Evolutionary conservation across 2,888 invertebrate species (phyloP), one percentile per base, ranked within the genome.

Genomic region (Mechanitis mazaeus): DNA sequence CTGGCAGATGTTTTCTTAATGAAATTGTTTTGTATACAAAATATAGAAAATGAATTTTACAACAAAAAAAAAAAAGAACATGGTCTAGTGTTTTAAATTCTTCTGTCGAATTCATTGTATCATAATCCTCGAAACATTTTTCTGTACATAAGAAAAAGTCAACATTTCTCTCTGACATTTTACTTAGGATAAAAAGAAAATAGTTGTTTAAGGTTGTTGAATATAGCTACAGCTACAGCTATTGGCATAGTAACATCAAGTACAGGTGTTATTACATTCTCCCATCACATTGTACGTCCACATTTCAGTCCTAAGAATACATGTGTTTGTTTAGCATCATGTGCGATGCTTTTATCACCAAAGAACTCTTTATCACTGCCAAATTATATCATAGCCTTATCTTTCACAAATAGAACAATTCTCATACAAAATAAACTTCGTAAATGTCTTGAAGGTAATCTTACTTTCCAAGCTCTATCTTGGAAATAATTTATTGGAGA

Each of bases 301-400:
- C 64, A 72, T 67, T 57, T 71, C 65, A 67, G 72, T 67, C 69
- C 72, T 73, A 75, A 74, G 75, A 73, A 74, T 65, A 63, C 63
- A 66, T 72, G 58, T 63, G 69, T 75, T 71, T 72, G 75, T 76
- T 78, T 76, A 73, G 76, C 77, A 72, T 74, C 73, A 71, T 74
- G 70, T 73, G 42, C 20, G 0, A 20, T 20, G 20, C 20, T 20
- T 20, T 20, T 20, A 42, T 42, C 42, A 42, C 35, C 42, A 42
- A 42, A 42, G 6, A 42, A 42, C 9, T 42, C 42, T 42, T 42
- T 11, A 77, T 80, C 82, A 80, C 80, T 76, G 82, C 81, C 79
- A 84, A 78, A 81, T 85, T 85, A 87, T 84, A 86, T 86, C 85
- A 87, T 79, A 42, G 11, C 9, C 20, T 20, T 20, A 9, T 42